Conservation (phyloP, 2,113 vertebrate genomes). For the Motacilla alba region DNA sequence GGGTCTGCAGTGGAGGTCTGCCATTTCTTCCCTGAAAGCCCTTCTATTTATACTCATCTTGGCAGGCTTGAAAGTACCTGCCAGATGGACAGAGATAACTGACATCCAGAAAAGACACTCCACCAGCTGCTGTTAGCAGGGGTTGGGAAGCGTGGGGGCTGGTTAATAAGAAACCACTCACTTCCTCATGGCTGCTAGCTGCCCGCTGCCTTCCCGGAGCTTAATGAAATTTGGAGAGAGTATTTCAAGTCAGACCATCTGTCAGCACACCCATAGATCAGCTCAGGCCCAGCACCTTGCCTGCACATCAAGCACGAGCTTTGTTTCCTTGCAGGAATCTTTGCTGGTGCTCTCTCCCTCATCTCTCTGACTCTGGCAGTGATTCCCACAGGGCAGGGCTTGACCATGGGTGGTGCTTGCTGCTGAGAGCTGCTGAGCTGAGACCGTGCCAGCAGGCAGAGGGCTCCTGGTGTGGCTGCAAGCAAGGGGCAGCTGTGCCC, state of each 20-base stretch:
- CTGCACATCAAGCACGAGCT: background rate
- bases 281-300: background rate
- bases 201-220: background rate
- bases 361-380: background rate
- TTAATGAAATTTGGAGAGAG: constrained; percentile 47
- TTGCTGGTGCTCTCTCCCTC: background rate
- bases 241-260: constrained; percentile 35
- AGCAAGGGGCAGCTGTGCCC: background rate
- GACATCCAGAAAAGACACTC: constrained; percentile 15
- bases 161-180: constrained; percentile 49
- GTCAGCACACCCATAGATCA: background rate
- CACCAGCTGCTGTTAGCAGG: constrained; percentile 41
- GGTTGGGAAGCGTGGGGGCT: background rate
- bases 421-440: background rate
- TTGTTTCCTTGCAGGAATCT: background rate
- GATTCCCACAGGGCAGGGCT: background rate
- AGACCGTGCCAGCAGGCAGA: fast-evolving
- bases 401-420: background rate
- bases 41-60: constrained; percentile 11
- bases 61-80: constrained; percentile 31
- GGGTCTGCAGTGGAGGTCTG: background rate
- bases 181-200: background rate
- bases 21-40: background rate
- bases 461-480: background rate
- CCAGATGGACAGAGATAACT: constrained; percentile 52